Percentiles rank a stretch among this genome's conserved stretches.
These are phyloP conservation scores for Triplophysa bombifrons DNA, from an alignment of 2,797 vertebrate genomes.

Conservation along the genomic window DNA sequence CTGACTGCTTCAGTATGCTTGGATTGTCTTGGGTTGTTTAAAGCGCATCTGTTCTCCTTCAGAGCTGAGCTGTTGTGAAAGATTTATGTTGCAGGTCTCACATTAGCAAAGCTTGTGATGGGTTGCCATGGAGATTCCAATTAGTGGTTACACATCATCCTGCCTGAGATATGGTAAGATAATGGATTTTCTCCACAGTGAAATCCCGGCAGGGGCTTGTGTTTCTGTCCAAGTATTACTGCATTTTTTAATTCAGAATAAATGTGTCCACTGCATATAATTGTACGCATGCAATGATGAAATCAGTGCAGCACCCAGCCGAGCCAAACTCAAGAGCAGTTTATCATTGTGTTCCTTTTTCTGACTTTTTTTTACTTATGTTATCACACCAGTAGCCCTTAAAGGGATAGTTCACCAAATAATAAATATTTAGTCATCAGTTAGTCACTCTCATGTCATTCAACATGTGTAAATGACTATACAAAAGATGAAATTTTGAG, in stretches of 20 bases:
- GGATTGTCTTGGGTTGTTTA: conserved; percentile 64
- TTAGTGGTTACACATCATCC: conserved; percentile 66
- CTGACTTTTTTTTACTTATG: conserved; percentile 10
- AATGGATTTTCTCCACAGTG: conserved; percentile 50
- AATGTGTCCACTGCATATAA: conserved; percentile 46
- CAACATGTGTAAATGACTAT: too few species aligned
- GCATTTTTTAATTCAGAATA: conserved; percentile 57
- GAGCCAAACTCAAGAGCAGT: conserved; percentile 38
- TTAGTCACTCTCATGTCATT: too few species aligned
- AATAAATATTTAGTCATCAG: too few species aligned
- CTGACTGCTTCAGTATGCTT: conserved; percentile 67
- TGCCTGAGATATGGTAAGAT: conserved; percentile 56
- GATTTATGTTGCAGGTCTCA: conserved; percentile 67
- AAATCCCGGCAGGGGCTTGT: conserved; percentile 51
- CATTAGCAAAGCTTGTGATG: conserved; percentile 62
- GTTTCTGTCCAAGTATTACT: conserved; percentile 56
- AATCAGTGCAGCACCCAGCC: neutral
- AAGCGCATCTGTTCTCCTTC: conserved; percentile 69
- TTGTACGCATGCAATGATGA: conserved; percentile 31
- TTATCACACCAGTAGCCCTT: conserved; percentile 11
- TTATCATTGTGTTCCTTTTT: conserved; percentile 27
- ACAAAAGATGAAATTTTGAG: too few species aligned
- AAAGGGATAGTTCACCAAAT: too few species aligned
- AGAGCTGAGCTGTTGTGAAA: conserved; percentile 60
- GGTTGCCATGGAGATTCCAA: conserved; percentile 64